These are phyloP conservation scores for Papilio machaon DNA, from an alignment of 1,140 invertebrate species.

Conservation along the genomic window DNA sequence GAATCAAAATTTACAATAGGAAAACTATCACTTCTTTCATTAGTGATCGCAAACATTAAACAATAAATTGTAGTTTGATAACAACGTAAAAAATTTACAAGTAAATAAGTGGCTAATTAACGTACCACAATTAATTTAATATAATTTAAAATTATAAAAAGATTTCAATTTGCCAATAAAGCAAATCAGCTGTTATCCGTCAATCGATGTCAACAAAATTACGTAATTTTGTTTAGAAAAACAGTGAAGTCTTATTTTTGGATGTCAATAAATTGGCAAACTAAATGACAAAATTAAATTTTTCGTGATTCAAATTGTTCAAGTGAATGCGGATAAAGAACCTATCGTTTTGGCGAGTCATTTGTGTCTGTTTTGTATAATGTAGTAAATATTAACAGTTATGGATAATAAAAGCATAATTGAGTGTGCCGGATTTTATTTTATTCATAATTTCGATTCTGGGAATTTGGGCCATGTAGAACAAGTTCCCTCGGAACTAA, in stretches of 20 bases:
- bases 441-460: conserved; percentile 93
- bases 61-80: conserved; percentile 51
- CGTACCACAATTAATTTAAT: conserved; percentile 48
- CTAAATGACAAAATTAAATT: conserved; percentile 60
- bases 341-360: conserved; percentile 55
- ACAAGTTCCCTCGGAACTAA: conserved; percentile 80
- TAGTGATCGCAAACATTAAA: conserved; percentile 62
- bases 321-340: conserved; percentile 59
- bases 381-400: conserved; percentile 69
- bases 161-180: conserved; percentile 69
- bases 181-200: conserved; percentile 82
- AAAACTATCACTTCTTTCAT: conserved; percentile 72
- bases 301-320: conserved; percentile 65
- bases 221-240: conserved; percentile 82
- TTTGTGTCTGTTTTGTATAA: conserved; percentile 70
- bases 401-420: conserved; percentile 78
- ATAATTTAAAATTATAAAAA: conserved; percentile 59
- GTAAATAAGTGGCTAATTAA: conserved; percentile 53
- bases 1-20: conserved; percentile 73
- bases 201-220: conserved; percentile 82
- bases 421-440: conserved; percentile 86
- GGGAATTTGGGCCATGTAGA: conserved; percentile 92
- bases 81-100: conserved; percentile 54
- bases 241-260: conserved; percentile 76
- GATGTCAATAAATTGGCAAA: conserved; percentile 74